A percentile compares a stretch with the other conserved stretches of the same genome.
Conservation (phyloP, 2,797 vertebrate genomes). For the Sparus aurata region DNA sequence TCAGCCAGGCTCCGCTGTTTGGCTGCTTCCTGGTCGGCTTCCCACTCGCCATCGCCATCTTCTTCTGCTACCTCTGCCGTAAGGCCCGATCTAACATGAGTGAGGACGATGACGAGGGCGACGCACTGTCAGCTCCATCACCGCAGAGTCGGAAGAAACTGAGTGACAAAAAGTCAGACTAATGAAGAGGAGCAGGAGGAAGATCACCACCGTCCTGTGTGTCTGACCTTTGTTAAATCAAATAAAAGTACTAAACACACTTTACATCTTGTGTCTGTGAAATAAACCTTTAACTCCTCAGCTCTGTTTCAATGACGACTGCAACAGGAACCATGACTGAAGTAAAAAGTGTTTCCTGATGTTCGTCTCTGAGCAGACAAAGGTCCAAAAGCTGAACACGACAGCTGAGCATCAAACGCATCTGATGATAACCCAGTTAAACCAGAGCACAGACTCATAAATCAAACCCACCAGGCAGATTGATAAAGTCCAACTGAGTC, state of each 20-base stretch:
- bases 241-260: background rate
- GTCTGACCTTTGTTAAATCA: background rate
- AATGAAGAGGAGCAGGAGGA: background rate
- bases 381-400: too few species aligned
- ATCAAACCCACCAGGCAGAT: too few species aligned
- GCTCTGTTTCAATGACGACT: background rate
- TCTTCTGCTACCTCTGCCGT: conserved; percentile 48
- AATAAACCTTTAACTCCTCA: background rate
- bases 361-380: too few species aligned
- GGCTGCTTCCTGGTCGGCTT: conserved; percentile 55
- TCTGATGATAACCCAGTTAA: too few species aligned
- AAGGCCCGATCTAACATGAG: background rate
- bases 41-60: fast-evolving
- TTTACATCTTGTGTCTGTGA: too few species aligned
- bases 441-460: too few species aligned
- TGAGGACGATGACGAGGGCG: fast-evolving
- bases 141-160: background rate
- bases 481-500: too few species aligned
- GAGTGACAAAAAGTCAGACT: conserved; percentile 56
- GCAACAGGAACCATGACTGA: too few species aligned
- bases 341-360: too few species aligned
- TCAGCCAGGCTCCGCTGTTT: conserved; percentile 46
- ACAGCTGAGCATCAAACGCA: too few species aligned
- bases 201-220: background rate
- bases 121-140: fast-evolving